These are phyloP conservation scores for Drosophila ironensis DNA, from an alignment of 1,140 invertebrate species.

Conservation along the genomic window DNA sequence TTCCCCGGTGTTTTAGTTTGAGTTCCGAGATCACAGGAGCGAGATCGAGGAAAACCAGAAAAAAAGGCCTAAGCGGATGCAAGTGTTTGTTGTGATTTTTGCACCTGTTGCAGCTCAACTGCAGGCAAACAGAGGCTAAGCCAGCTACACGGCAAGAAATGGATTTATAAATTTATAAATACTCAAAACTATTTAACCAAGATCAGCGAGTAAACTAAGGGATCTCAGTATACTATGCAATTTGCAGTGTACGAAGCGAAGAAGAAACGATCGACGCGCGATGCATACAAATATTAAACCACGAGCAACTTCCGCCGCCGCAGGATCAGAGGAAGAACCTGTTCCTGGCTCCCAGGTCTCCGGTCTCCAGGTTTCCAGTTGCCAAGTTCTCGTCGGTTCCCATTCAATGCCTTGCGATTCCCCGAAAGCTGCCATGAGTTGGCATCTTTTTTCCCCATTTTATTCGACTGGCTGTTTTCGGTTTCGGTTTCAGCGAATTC, in stretches of 20 bases:
- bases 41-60: constrained; percentile 11
- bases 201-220: no score
- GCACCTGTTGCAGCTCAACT: constrained; percentile 68
- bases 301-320: constrained; percentile 69
- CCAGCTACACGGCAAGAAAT: not conserved
- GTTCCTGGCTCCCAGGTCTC: constrained; percentile 10
- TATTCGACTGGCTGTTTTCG: not conserved
- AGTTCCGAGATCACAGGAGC: no score
- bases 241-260: not conserved
- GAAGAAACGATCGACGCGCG: constrained; percentile 21
- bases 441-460: constrained; percentile 23
- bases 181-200: not conserved
- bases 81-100: constrained; percentile 72
- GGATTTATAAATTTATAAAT: not conserved
- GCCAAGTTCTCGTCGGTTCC: not conserved
- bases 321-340: constrained; percentile 60
- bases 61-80: constrained; percentile 48
- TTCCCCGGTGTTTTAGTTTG: constrained; percentile 10
- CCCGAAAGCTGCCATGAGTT: constrained; percentile 47
- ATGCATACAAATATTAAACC: constrained; percentile 65
- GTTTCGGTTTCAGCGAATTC: constrained; percentile 46
- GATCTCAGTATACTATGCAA: no score
- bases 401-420: constrained; percentile 8
- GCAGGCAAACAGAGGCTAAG: constrained; percentile 34
- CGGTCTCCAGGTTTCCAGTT: not conserved